Evolutionary conservation across 1,140 invertebrate genomes (phyloP).

Genomic region (Physella acuta): DNA sequence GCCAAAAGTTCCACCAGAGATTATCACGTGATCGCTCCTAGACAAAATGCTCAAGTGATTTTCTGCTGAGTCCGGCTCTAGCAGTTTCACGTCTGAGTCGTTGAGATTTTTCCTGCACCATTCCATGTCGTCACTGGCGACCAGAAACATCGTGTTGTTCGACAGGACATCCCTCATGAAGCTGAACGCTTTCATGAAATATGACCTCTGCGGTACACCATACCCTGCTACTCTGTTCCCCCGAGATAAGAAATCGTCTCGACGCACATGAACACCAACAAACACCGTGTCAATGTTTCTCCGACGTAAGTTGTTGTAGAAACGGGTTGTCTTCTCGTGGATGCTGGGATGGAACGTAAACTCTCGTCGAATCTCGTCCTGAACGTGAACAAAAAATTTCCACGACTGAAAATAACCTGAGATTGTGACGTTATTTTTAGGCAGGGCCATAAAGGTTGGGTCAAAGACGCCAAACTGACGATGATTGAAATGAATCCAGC

Average conservation of each 20-base stretch:
- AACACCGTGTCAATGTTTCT: constrained; percentile 12
- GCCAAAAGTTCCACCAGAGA: constrained; percentile 47
- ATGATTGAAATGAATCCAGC: no score
- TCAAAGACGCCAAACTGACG: constrained; percentile 28
- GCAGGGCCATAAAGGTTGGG: constrained; percentile 16
- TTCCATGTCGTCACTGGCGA: constrained; percentile 38
- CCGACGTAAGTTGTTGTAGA: constrained; percentile 8
- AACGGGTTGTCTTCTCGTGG: constrained; percentile 11
- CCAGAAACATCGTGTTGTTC: constrained; percentile 34
- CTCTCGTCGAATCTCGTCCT: constrained; percentile 27
- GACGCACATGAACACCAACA: constrained; percentile 40
- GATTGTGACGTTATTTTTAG: constrained; percentile 24
- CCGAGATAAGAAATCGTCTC: constrained; percentile 35
- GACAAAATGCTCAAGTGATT: constrained; percentile 49
- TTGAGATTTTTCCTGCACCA: constrained; percentile 38
- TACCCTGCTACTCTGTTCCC: constrained; percentile 30
- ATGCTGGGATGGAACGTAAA: constrained; percentile 31
- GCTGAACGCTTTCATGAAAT: constrained; percentile 33
- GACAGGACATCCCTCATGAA: constrained; percentile 33
- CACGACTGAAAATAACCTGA: constrained; percentile 39
- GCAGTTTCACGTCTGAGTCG: constrained; percentile 25
- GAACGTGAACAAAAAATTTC: constrained; percentile 36
- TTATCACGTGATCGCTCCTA: constrained; percentile 46
- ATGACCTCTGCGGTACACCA: constrained; percentile 27
- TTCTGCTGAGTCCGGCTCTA: constrained; percentile 20